A percentile compares a stretch with the other conserved stretches of the same genome.
phyloP scores from a whole-genome alignment of 1,140 invertebrate species.

The Arion vulgaris region DNA sequence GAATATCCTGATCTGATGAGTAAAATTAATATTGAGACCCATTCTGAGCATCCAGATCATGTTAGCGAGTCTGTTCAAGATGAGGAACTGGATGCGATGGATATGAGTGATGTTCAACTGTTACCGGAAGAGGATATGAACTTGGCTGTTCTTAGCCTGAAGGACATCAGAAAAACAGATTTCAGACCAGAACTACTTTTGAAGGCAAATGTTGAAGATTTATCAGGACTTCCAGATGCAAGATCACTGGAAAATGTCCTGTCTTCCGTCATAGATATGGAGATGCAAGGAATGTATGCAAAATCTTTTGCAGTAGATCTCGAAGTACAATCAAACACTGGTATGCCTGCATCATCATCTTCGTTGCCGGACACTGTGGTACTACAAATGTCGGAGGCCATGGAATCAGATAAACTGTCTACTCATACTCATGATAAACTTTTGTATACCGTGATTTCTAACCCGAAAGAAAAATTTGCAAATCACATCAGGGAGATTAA shows the following conservation, averaged over 20 bases:
- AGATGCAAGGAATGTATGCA: not conserved
- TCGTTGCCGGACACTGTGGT: not conserved
- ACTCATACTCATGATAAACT: not conserved
- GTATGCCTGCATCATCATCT: not conserved
- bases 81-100: slow-evolving; percentile 5
- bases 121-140: slow-evolving; percentile 19
- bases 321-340: not conserved
- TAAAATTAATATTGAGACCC: not conserved
- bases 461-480: not conserved
- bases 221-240: not conserved
- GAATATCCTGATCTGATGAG: not conserved
- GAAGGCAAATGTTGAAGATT: slow-evolving; percentile 12
- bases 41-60: not conserved
- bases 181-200: slow-evolving; percentile 32
- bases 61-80: not conserved
- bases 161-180: slow-evolving; percentile 11
- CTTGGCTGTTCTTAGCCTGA: slow-evolving; percentile 8
- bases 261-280: slow-evolving; percentile 36
- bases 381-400: not conserved
- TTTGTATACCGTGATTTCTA: not conserved
- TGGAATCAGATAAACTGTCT: not conserved
- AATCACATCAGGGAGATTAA: not conserved
- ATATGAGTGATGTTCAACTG: slow-evolving; percentile 24
- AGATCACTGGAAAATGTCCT: slow-evolving; percentile 26
- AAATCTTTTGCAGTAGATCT: not conserved